Evolutionary conservation across 2,113 vertebrate species (phyloP), one percentile per base, ranked within the genome.

Genomic region (Trematomus loennbergii): DNA sequence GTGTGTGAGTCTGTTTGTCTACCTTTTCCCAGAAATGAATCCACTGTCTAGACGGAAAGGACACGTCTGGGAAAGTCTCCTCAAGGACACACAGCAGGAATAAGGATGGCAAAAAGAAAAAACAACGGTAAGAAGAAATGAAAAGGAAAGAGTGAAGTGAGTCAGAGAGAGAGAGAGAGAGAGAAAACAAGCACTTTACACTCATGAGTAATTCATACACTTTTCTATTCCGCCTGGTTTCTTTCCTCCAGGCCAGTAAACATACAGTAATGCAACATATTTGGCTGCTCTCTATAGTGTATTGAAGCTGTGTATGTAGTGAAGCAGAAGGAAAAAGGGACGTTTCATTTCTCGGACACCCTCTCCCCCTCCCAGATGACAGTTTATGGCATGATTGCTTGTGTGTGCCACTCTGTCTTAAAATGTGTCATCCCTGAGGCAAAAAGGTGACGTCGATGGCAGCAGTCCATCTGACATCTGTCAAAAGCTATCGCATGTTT

Each of bases 141-240:
- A 78, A 75, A 62, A 55, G 10, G 8, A 40, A 74, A 62, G 46
- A 62, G 29, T 65, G 45, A 75, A 48, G 66, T 16, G 58, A 73
- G 64, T 50, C n/a, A 48, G 75, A 48, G 13, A 20, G 50, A 65
- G 72, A 48, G 50, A 65, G 72, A 48, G n/a, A 20, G 64, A 64
- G 25, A 16, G 54, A 77, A 65, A 76, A 57, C 72, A 81, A 84
- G 72, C 79, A 83, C 76, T 92, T 88, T 84, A 72, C 48, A 77
- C 81, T 92, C 86, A 91, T 91, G 74, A 82, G 83, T 92, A 83
- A 91, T 94, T 92, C 79, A 93, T 90, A 79, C 53, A 55, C 72
- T 61, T 78, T 89, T 78, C 77, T 75, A 63, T 80, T 89, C 84
- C 77, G 9, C 64, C 45, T 65, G 61, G 29, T 85, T 90, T 87